phyloP scores from a whole-genome alignment of 2,888 invertebrate genomes.

The Drosophila paracracens region DNA sequence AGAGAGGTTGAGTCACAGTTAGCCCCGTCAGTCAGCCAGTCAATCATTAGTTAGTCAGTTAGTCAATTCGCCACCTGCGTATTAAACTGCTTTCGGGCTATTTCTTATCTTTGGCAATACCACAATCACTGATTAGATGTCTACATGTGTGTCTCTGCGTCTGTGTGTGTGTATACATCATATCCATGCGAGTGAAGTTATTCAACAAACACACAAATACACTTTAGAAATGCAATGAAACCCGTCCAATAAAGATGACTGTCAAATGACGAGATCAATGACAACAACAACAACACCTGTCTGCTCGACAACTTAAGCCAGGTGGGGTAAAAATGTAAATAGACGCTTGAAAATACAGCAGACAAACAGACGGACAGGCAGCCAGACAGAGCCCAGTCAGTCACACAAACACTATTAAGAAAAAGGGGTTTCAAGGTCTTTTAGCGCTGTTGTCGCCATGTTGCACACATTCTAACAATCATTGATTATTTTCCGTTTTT shows the following conservation, averaged over 20 bases:
- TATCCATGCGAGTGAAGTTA: slow-evolving; percentile 31
- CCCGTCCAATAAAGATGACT: slow-evolving; percentile 33
- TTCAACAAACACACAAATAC: slow-evolving; percentile 51
- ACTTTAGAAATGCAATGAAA: slow-evolving; percentile 33
- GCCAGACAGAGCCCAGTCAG: slow-evolving; percentile 1
- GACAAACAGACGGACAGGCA: slow-evolving; percentile 3
- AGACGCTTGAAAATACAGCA: slow-evolving; percentile 64
- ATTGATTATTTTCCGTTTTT: slow-evolving; percentile 60
- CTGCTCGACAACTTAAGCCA: slow-evolving; percentile 57
- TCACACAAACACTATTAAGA: slow-evolving; percentile 8
- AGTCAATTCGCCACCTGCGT: slow-evolving; percentile 31
- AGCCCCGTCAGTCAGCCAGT: slow-evolving; percentile 28
- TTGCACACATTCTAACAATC: slow-evolving; percentile 38
- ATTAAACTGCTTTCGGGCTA: slow-evolving; percentile 25
- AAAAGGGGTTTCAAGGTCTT: slow-evolving; percentile 62
- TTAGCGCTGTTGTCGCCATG: slow-evolving; percentile 26
- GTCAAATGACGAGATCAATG: slow-evolving; percentile 36
- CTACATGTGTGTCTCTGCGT: slow-evolving; percentile 37
- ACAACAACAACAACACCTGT: slow-evolving; percentile 70
- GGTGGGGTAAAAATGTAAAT: slow-evolving; percentile 74
- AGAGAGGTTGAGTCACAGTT: slow-evolving; percentile 68
- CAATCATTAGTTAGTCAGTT: slow-evolving; percentile 1
- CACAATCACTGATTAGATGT: slow-evolving; percentile 60
- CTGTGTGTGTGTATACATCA: slow-evolving; percentile 4
- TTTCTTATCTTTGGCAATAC: slow-evolving; percentile 71